phyloP scores from a whole-genome alignment of 2,888 invertebrate species.

The Agriopis marginaria region DNA sequence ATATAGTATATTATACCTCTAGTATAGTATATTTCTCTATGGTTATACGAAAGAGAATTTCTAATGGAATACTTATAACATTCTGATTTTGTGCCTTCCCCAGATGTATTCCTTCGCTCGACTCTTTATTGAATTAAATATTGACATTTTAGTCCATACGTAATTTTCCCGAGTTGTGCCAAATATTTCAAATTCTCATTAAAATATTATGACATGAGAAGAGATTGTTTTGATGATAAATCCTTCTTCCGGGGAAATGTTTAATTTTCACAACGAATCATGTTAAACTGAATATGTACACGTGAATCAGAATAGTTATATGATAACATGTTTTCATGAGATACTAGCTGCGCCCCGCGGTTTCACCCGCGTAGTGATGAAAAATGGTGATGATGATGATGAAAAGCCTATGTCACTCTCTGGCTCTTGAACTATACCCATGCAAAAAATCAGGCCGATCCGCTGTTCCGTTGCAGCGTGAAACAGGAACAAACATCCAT shows the following conservation, averaged over 20 bases:
- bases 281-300: neutral
- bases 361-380: no score
- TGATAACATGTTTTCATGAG: neutral
- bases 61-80: neutral
- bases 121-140: slow-evolving; percentile 26
- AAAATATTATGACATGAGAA: slow-evolving; percentile 52
- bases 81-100: slow-evolving; percentile 1
- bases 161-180: slow-evolving; percentile 19
- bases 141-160: slow-evolving; percentile 15
- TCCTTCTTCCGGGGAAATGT: slow-evolving; percentile 39
- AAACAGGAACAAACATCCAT: no score
- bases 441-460: no score
- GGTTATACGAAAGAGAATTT: no score
- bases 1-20: no score
- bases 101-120: neutral
- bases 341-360: no score
- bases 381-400: no score
- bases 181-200: slow-evolving; percentile 36
- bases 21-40: no score
- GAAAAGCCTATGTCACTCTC: no score
- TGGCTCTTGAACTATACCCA: no score
- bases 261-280: slow-evolving; percentile 42
- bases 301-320: neutral
- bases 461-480: no score
- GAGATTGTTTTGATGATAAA: slow-evolving; percentile 36